Percentiles rank a stretch among this genome's conserved stretches.
phyloP scores from a whole-genome alignment of 2,797 vertebrate genomes.

The Triplophysa bombifrons region DNA sequence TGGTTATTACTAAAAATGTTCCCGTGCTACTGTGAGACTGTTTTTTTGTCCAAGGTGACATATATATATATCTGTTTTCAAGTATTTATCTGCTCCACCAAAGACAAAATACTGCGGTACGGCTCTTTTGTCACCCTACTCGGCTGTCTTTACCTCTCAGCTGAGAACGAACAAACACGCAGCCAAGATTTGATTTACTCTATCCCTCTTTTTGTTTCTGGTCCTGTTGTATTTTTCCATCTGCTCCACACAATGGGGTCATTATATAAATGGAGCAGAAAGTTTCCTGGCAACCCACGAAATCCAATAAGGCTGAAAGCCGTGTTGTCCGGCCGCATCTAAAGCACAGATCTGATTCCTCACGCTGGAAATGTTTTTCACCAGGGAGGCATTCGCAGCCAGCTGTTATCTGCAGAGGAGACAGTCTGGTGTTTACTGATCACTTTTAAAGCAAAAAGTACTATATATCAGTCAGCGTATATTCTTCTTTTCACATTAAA shows the following conservation, averaged over 20 bases:
- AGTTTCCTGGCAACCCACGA: constrained; percentile 17
- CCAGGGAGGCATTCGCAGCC: constrained; percentile 24
- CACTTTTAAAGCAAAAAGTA: not conserved
- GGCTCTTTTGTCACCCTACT: not conserved
- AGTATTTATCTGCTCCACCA: not conserved
- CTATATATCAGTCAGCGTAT: not conserved
- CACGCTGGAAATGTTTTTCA: constrained; percentile 21
- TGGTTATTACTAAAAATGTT: no score
- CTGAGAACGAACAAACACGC: not conserved
- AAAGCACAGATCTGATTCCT: constrained; percentile 34
- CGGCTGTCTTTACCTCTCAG: not conserved
- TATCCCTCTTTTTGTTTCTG: constrained; percentile 23
- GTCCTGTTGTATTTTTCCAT: constrained; percentile 20
- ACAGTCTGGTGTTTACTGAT: not conserved
- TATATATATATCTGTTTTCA: not conserved
- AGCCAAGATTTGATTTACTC: constrained; percentile 6
- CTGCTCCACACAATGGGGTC: constrained; percentile 15
- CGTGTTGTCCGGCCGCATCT: constrained; percentile 19
- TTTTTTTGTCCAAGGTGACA: no score
- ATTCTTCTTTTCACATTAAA: not conserved
- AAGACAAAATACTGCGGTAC: not conserved
- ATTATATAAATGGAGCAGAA: constrained; percentile 3
- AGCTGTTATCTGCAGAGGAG: constrained; percentile 14
- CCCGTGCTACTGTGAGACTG: no score
- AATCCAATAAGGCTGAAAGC: constrained; percentile 43